Base-by-base conservation (phyloP, 2,888 invertebrate genomes). In the Aspidiotus rigidus region DNA sequence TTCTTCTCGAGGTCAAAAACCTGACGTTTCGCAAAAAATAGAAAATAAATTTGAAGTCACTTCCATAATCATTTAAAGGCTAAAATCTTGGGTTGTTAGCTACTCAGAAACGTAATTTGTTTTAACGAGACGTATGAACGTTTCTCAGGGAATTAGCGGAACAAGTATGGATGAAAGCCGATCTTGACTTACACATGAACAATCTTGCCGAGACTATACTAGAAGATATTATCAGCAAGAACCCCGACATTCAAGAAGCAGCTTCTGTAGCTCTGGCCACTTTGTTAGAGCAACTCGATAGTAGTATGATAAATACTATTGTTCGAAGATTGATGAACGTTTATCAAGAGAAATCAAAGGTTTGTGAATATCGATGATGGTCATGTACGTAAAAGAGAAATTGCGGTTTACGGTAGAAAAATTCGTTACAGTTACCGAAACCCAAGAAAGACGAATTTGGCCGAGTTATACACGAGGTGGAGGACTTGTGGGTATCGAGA, bases 391-490 rank as follows among this genome's bases (percentile, higher is more conserved):
- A n/a, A 49, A 11, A 13, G 11, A 49, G n/a, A 49, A 2, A n/a
- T 49, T 6, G n/a, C 49, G 49, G 2, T 49, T 5, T 28, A 28
- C 28, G 5, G 5, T 3, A 53, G 53, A 53, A n/a, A 39, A 39
- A 39, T 60, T 64, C 54, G 7, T 64, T 55, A 9, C 9, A 66
- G 66, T 7, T 69, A 83, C 88, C 91, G 75, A 91, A 93, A 13
- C 88, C 93, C 0, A 85, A 86, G 77, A 80, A 92, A 73, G 97
- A 99, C 80, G 87, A 90, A 77, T 93, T 98, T 80, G 96, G 96
- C 13, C 86, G 98, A 73, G 87, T 90, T 77, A 82, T 93, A 54
- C 87, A 87, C 75, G 87, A 87, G 74, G 87, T 92, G 1, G 83
- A 90, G 69, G 98, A 99, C 80, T 87, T 88, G 75, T 98, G 94